Evolutionary conservation across 2,113 vertebrate species (phyloP), one percentile per base, ranked within the genome.

Genomic region (Anas platyrhynchos): DNA sequence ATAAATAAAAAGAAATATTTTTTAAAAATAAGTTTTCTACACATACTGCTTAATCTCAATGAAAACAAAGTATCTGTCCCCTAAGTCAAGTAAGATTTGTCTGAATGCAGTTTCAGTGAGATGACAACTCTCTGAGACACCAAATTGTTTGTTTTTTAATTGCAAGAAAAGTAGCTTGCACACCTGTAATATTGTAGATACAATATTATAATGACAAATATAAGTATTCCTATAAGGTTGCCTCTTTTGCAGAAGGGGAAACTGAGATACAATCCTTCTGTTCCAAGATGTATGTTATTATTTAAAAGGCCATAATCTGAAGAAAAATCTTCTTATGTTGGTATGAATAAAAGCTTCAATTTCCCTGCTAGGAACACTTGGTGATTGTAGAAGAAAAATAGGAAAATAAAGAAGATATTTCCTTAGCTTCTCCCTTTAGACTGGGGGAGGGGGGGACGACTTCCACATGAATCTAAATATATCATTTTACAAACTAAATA

Each of bases 381-480:
- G 14, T 58, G 38, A 67, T 1, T 22, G 17, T 29, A 17, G 83
- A 86, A 55, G 25, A 29, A 66, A 69, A 67, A 71, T 50, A 44
- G 20, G 48, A 90, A 62, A 25, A 76, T 59, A 44, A 95, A 85
- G 16, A 17, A 63, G 13, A 67, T 73, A 61, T 9, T 77, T 43
- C 36, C 43, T 65, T 68, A 85, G 46, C 16, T 48, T 91, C 38
- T 74, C 61, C 29, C 29, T n/a, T 75, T 72, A 80, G 31, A 74
- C 11, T 79, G 16, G 41, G 41, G 41, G 41, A 41, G 41, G 13
- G 12, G 41, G 41, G 41, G 41, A 41, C 12, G 13, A 8, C 55
- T 74, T 96, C 66, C 26, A 91, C 91, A 68, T 63, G 89, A 78
- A 59, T 27, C 15, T 76, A 83, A 87, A 69, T 56, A 83, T 3